These are phyloP conservation scores for Epinephelus fuscoguttatus DNA, from an alignment of 2,113 vertebrate species.

Conservation along the genomic window DNA sequence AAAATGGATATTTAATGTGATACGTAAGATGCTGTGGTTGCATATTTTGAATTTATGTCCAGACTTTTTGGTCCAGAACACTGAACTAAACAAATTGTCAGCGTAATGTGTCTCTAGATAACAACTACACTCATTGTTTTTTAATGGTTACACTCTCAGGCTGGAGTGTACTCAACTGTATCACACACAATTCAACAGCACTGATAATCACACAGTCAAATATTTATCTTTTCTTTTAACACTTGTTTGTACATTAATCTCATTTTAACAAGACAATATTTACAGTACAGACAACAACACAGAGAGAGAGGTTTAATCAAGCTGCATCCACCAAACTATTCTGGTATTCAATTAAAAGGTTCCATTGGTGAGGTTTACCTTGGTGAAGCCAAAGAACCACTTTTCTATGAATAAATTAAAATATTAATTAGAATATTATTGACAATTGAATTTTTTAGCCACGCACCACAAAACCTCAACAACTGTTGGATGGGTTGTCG, in stretches of 20 bases:
- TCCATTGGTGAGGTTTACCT: background rate
- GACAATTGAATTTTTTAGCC: background rate
- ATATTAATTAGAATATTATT: background rate
- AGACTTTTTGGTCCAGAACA: slow-evolving; percentile 21
- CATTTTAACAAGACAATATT: background rate
- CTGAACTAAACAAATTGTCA: slow-evolving; percentile 12
- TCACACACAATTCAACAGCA: background rate
- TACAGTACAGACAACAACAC: background rate
- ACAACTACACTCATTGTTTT: slow-evolving; percentile 24
- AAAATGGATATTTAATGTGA: slow-evolving; percentile 10
- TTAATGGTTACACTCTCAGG: slow-evolving; percentile 1
- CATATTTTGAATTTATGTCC: background rate
- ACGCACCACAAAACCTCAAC: background rate
- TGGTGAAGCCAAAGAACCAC: background rate
- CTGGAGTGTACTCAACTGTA: background rate
- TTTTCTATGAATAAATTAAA: background rate
- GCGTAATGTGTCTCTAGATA: slow-evolving; percentile 15
- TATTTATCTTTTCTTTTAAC: background rate
- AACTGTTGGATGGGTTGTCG: background rate
- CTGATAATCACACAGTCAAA: slow-evolving; percentile 3
- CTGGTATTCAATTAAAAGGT: background rate
- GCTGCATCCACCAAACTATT: background rate
- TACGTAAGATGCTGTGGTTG: background rate
- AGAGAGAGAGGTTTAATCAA: background rate
- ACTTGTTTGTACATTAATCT: background rate